These are phyloP conservation scores for Peromyscus nudipes DNA, from an alignment of 2,797 vertebrate species.

Conservation along the genomic window DNA sequence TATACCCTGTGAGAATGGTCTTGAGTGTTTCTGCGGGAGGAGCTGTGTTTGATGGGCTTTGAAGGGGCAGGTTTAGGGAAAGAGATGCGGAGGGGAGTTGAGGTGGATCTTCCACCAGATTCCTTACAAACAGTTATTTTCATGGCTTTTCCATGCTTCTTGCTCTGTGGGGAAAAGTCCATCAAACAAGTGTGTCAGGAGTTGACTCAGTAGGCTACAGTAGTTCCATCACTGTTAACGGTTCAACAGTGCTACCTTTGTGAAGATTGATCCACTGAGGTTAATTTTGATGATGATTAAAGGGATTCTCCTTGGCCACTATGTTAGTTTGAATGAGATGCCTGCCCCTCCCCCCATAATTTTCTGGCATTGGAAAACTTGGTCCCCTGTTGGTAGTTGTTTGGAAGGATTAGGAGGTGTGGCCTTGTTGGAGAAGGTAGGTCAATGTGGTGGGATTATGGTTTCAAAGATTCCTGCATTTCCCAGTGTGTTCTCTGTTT, in stretches of 20 bases:
- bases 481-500: not conserved
- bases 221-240: not conserved
- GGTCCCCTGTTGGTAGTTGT: not conserved
- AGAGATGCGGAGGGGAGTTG: too few species aligned
- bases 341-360: not conserved
- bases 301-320: not conserved
- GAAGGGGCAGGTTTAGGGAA: too few species aligned
- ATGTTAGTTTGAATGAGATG: not conserved
- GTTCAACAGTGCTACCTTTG: not conserved
- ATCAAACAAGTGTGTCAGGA: not conserved
- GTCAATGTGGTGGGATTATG: not conserved
- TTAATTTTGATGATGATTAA: not conserved
- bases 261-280: not conserved
- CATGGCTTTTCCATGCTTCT: not conserved
- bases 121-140: not conserved
- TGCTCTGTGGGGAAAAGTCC: not conserved
- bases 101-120: too few species aligned
- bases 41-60: too few species aligned
- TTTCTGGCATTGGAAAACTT: not conserved
- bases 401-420: not conserved
- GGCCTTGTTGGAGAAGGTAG: not conserved
- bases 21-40: too few species aligned
- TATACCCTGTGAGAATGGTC: too few species aligned
- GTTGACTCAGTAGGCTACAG: not conserved
- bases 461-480: not conserved